Base-by-base conservation (phyloP, 2,888 invertebrate species). In the Celastrina argiolus region DNA sequence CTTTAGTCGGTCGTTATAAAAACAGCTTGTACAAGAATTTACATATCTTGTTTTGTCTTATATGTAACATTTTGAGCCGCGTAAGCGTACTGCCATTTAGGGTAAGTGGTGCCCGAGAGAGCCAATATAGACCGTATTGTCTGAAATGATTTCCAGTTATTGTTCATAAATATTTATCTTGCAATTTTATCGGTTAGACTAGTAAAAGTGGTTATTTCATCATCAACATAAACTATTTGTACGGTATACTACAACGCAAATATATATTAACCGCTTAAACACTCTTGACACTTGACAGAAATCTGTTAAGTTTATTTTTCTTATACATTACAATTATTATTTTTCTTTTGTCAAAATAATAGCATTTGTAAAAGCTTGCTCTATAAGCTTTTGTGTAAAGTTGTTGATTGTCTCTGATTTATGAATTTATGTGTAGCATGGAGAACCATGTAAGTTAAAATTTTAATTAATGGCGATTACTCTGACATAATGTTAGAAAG, bases 401-500 rank as follows among this genome's bases (percentile, higher is more conserved):
- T n/a, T n/a, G n/a, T n/a, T n/a, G n/a, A n/a, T n/a, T n/a, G 8
- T 45, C 10, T 45, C 8, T 3, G 8, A 45, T n/a, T n/a, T n/a
- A n/a, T n/a, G n/a, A n/a, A n/a, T n/a, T n/a, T n/a, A n/a, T n/a
- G n/a, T n/a, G n/a, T n/a, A n/a, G n/a, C n/a, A n/a, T n/a, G n/a
- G n/a, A n/a, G n/a, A n/a, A n/a, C n/a, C n/a, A n/a, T n/a, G n/a
- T n/a, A n/a, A n/a, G n/a, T n/a, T n/a, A n/a, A n/a, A n/a, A n/a
- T n/a, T n/a, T n/a, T n/a, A n/a, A n/a, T n/a, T n/a, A n/a, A n/a
- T n/a, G n/a, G n/a, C n/a, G n/a, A n/a, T n/a, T n/a, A 12, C 22
- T 51, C 22, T 51, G 51, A 51, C 26, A 51, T 51, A 51, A 51
- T 18, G 36, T 39, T 61, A 36, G 39, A 61, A 61, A 61, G 61